A percentile compares a stretch with the other conserved stretches of the same genome.
Evolutionary conservation across 2,113 vertebrate species (phyloP).

Genomic region (Dasyprocta punctata): DNA sequence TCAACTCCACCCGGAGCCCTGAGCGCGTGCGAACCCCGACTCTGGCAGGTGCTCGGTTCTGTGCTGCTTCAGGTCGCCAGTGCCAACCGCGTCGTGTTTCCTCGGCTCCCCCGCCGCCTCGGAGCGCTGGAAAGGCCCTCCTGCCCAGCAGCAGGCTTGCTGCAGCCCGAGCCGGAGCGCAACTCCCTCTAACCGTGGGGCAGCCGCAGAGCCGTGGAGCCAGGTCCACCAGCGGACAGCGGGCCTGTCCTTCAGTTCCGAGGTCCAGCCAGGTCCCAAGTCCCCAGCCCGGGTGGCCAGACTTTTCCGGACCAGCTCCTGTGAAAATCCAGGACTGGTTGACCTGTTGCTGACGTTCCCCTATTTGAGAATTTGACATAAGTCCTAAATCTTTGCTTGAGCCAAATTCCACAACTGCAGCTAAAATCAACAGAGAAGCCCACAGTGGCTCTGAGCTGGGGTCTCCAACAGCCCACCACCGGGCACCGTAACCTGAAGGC

Average conservation of each 20-base stretch:
- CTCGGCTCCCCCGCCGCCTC: neutral
- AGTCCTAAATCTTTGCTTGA: constrained; percentile 19
- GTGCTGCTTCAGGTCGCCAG: neutral
- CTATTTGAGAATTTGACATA: neutral
- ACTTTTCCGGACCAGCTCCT: neutral
- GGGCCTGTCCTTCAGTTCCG: neutral
- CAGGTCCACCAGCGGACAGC: neutral
- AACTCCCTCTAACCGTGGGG: neutral
- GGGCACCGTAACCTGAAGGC: constrained; percentile 7
- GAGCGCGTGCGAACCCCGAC: neutral
- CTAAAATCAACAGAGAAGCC: constrained; percentile 36
- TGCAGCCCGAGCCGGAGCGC: rapidly evolving
- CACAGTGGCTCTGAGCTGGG: neutral
- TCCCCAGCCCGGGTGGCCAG: neutral
- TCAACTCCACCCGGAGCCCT: neutral
- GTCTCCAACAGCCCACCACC: neutral
- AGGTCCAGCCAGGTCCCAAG: neutral
- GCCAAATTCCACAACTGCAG: constrained; percentile 35
- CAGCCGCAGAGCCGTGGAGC: neutral
- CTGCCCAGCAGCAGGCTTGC: neutral
- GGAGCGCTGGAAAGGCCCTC: neutral
- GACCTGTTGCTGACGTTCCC: neutral
- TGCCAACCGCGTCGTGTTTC: neutral
- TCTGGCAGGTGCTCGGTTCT: neutral
- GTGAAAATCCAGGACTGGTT: neutral